A percentile compares a stretch with the other conserved stretches of the same genome.
These are phyloP conservation scores for Clinocottus analis DNA, from an alignment of 2,113 vertebrate genomes.

Conservation along the genomic window DNA sequence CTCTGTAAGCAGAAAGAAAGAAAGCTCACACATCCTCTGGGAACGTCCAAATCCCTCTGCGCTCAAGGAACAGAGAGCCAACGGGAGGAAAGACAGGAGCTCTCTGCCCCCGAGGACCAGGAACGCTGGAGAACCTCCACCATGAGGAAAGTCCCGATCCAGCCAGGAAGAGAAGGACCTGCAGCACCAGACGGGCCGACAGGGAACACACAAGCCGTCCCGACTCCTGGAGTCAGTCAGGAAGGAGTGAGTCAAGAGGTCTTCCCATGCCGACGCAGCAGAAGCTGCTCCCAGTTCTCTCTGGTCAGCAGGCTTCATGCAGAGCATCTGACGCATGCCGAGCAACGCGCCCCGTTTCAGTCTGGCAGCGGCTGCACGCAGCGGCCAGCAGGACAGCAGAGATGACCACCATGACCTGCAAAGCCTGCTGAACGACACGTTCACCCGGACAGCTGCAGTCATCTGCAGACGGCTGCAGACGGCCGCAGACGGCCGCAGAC, in stretches of 20 bases:
- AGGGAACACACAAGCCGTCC: slow-evolving; percentile 1
- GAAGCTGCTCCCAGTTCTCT: slow-evolving; percentile 35
- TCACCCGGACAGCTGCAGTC: slow-evolving; percentile 72
- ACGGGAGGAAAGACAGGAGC: too few species aligned
- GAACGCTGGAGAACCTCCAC: too few species aligned
- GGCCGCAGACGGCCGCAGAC: slow-evolving; percentile 23
- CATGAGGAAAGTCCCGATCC: too few species aligned
- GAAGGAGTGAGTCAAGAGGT: too few species aligned
- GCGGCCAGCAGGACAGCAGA: slow-evolving; percentile 62
- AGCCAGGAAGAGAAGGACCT: too few species aligned
- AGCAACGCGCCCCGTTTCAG: slow-evolving; percentile 70
- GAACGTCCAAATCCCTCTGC: slow-evolving; percentile 15
- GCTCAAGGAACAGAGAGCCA: slow-evolving; percentile 3
- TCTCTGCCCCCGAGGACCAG: too few species aligned
- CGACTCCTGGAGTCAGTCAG: slow-evolving; percentile 6
- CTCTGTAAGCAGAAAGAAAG: slow-evolving; percentile 28
- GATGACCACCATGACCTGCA: slow-evolving; percentile 77
- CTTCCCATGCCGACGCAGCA: slow-evolving; percentile 20
- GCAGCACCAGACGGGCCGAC: slow-evolving; percentile 3
- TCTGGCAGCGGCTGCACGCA: slow-evolving; percentile 75
- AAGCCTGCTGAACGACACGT: slow-evolving; percentile 72
- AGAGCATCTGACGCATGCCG: slow-evolving; percentile 63
- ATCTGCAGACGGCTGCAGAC: slow-evolving; percentile 57
- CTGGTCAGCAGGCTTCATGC: slow-evolving; percentile 59
- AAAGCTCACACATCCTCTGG: slow-evolving; percentile 49